Conservation (phyloP, 2,888 invertebrate genomes). For the Ennomos erosarius region DNA sequence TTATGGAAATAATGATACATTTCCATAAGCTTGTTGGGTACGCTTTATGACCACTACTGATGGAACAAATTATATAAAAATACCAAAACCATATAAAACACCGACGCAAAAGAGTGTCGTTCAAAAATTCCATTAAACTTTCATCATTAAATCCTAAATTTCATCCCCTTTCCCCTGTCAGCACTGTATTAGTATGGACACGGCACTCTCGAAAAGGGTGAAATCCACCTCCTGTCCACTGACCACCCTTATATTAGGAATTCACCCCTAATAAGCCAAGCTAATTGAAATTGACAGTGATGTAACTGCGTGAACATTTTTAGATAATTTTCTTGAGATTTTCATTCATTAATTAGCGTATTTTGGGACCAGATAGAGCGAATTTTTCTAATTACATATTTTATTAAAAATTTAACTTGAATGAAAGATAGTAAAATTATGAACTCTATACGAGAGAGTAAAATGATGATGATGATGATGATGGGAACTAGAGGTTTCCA, state of each 20-base stretch:
- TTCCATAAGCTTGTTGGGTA: too few relatives aligned
- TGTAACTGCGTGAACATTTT: conserved; percentile 12
- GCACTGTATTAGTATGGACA: conserved; percentile 18
- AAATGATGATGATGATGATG: too few relatives aligned
- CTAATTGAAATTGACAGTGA: conserved; percentile 41
- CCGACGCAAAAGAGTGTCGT: conserved; percentile 2
- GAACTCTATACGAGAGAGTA: too few relatives aligned
- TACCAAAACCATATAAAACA: conserved; percentile 9
- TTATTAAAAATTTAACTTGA: too few relatives aligned
- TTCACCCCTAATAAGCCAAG: conserved; percentile 37
- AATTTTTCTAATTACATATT: too few relatives aligned
- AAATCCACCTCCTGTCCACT: conserved; percentile 14
- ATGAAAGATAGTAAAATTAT: too few relatives aligned
- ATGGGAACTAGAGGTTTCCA: too few relatives aligned
- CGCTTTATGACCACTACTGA: too few relatives aligned
- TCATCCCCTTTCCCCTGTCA: conserved; percentile 18
- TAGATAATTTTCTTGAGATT: conserved; percentile 17
- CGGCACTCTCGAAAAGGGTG: conserved; percentile 14
- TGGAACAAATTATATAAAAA: conserved; percentile 15
- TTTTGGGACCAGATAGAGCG: conserved; percentile 13
- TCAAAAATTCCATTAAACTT: conserved; percentile 30
- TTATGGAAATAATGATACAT: too few relatives aligned
- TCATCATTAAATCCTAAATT: conserved; percentile 26
- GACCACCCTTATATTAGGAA: conserved; percentile 17
- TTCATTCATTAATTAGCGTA: conserved; percentile 8